Percentiles rank a stretch among this genome's conserved stretches.
Evolutionary conservation across 2,113 vertebrate species (phyloP).

Genomic region (Ahaetulla prasina): DNA sequence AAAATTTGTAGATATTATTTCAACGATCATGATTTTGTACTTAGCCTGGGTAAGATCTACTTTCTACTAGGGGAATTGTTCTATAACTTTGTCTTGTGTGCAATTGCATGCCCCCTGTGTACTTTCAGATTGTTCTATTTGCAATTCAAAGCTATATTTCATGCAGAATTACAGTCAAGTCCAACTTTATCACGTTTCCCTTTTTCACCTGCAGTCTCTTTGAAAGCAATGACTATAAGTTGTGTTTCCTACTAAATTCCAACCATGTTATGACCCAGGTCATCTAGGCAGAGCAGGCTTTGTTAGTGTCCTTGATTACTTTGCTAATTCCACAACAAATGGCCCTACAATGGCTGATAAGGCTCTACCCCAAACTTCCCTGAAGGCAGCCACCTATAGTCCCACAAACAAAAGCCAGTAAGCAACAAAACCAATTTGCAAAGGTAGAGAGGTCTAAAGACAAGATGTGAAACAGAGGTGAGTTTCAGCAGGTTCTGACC

Average conservation of each 20-base stretch:
- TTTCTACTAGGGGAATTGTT: background rate
- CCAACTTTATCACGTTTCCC: background rate
- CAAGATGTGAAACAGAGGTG: too few relatives aligned
- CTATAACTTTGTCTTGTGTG: background rate
- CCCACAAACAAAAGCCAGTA: background rate
- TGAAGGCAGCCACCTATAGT: background rate
- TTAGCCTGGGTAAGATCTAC: accelerated
- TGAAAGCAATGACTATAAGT: background rate
- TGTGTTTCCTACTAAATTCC: background rate
- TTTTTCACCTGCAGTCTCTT: background rate
- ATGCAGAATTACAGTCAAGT: background rate
- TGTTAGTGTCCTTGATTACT: background rate
- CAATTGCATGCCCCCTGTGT: background rate
- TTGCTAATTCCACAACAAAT: background rate
- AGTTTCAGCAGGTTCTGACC: too few relatives aligned
- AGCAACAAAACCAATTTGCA: background rate
- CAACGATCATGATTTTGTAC: background rate
- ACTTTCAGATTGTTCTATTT: background rate
- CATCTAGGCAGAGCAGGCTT: background rate
- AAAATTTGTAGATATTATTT: background rate
- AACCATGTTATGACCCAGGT: background rate
- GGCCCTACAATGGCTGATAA: background rate
- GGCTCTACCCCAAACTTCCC: background rate
- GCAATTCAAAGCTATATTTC: background rate
- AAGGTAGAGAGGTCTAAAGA: background rate